Conservation (phyloP, 2,113 vertebrate species). For the Pseudonaja textilis region DNA sequence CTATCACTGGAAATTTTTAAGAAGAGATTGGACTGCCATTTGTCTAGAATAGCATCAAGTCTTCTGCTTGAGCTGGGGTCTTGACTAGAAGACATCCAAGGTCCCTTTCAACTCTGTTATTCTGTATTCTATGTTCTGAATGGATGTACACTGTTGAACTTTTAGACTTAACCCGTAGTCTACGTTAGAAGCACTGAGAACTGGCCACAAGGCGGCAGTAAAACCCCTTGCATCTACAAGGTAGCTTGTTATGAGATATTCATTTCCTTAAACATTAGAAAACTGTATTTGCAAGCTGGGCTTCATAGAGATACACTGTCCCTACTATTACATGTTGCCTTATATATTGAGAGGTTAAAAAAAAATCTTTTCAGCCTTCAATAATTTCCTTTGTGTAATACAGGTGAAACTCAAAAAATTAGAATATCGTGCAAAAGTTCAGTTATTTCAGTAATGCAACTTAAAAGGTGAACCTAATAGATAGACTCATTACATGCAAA, state of each 20-base stretch:
- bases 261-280: conserved; percentile 53
- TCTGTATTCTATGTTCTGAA: conserved; percentile 9
- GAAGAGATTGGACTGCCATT: background rate
- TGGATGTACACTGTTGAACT: conserved; percentile 37
- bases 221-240: conserved; percentile 79
- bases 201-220: conserved; percentile 95
- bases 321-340: conserved; percentile 74
- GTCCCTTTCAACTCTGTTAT: background rate
- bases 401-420: too few species aligned
- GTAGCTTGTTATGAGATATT: conserved; percentile 31
- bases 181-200: conserved; percentile 21
- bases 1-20: background rate
- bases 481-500: too few species aligned
- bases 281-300: conserved; percentile 69
- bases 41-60: background rate
- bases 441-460: too few species aligned
- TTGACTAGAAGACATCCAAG: background rate
- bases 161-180: conserved; percentile 34
- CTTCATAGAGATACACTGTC: conserved; percentile 70
- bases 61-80: background rate
- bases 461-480: too few species aligned
- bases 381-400: conserved; percentile 54
- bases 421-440: too few species aligned
- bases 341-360: conserved; percentile 68
- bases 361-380: conserved; percentile 56